Evolutionary conservation across 2,888 invertebrate genomes (phyloP).

Genomic region (Spisula solida): DNA sequence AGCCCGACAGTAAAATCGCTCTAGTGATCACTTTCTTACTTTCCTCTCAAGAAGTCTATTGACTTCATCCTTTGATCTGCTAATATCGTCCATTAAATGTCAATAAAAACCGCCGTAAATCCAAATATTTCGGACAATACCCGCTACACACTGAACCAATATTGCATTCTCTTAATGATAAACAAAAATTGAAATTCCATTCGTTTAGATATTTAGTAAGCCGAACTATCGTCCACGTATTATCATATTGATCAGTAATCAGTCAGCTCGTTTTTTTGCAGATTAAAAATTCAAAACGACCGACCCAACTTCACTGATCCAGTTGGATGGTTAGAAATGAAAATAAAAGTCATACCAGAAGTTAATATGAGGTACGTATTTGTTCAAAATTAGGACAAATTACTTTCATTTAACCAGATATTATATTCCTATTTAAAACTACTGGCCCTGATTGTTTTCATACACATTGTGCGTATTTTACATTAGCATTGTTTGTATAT

Average conservation of each 20-base stretch:
- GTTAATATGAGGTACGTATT: conserved; percentile 7
- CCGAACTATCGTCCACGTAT: neutral
- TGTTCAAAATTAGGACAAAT: conserved; percentile 47
- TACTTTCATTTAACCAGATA: conserved; percentile 39
- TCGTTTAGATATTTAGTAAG: neutral
- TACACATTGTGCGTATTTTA: conserved; percentile 3
- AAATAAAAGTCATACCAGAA: conserved; percentile 35
- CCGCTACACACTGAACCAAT: neutral
- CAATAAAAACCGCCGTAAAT: neutral
- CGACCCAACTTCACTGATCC: conserved; percentile 35
- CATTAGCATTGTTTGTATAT: conserved; percentile 40
- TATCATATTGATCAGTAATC: conserved; percentile 9
- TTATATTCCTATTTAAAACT: conserved; percentile 34
- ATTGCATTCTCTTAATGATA: neutral
- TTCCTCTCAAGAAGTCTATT: neutral
- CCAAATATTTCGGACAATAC: conserved; percentile 20
- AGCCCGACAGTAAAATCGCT: neutral
- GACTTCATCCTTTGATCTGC: neutral
- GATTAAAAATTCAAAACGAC: conserved; percentile 23
- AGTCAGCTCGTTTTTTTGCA: neutral
- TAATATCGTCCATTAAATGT: conserved; percentile 4
- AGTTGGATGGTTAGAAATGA: conserved; percentile 31
- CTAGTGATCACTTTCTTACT: neutral
- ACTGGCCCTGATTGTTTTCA: neutral
- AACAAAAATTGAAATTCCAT: neutral